Conservation (phyloP, 2,113 vertebrate genomes). For the Hydrochoerus hydrochaeris region DNA sequence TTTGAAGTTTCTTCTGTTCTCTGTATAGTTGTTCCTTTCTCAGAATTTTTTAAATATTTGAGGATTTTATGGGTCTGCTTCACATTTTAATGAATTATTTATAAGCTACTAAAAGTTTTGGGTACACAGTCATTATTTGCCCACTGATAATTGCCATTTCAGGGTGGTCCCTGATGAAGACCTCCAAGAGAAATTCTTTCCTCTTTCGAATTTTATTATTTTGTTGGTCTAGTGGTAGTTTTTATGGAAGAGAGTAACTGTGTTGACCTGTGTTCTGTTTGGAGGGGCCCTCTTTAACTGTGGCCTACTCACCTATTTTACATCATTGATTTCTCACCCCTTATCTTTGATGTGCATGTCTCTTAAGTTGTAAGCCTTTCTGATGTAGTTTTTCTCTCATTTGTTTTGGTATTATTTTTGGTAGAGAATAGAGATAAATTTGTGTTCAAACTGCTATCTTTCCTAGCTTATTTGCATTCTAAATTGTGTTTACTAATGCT, state of each 20-base stretch:
- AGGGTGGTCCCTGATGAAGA: not conserved
- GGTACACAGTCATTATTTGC: not conserved
- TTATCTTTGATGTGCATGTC: not conserved
- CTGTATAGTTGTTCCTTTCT: not conserved
- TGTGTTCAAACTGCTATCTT: not conserved
- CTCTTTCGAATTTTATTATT: not conserved
- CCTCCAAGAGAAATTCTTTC: not conserved
- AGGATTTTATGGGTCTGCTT: not conserved
- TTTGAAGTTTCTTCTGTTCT: not conserved
- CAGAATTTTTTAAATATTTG: not conserved
- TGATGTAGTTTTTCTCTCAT: constrained; percentile 22
- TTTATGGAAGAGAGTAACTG: not conserved
- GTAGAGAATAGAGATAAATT: not conserved
- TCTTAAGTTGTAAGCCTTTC: not conserved
- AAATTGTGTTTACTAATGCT: constrained; percentile 15
- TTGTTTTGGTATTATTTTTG: not conserved
- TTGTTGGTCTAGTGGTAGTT: not conserved
- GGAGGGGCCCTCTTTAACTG: not conserved
- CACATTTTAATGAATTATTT: not conserved
- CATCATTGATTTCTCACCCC: not conserved
- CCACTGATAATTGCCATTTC: not conserved
- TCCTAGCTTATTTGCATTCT: constrained; percentile 21
- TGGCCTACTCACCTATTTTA: not conserved
- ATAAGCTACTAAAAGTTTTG: not conserved
- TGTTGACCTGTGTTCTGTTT: not conserved